Evolutionary conservation across 2,888 invertebrate species (phyloP), one percentile per base, ranked within the genome.

Genomic region (Ceratothoa steindachneri): DNA sequence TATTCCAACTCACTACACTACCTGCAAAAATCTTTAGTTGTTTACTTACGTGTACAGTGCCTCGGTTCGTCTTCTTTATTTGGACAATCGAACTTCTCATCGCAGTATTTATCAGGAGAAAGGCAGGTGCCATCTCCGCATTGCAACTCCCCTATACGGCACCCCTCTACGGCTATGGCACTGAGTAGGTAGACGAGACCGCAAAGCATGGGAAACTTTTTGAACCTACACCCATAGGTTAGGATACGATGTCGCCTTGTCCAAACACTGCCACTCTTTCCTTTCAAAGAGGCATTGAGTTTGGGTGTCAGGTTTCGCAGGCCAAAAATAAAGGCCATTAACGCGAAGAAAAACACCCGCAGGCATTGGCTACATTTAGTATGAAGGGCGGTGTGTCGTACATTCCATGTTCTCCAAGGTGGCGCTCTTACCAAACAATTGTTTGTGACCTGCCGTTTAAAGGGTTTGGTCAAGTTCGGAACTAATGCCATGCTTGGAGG

Each of bases 21-120:
- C n/a, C n/a, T n/a, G n/a, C n/a, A n/a, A n/a, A n/a, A n/a, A n/a
- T n/a, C n/a, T n/a, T n/a, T n/a, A n/a, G n/a, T n/a, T n/a, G n/a
- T n/a, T n/a, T 81, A 90, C 92, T 91, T 85, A 92, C 92, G 90
- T 84, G 92, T 90, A 83, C 92, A 92, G 85, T 90, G 90, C 82
- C 91, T 87, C 22, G 91, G 91, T 83, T 92, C 92, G 83, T 92
- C 92, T 30, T 91, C 90, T 2, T 89, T 88, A 83, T 93, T 92
- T 0, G 91, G 91, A 82, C 93, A 93, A 83, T 93, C 91, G 84
- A 92, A 90, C 80, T 88, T 86, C 80, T 90, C 90, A 84, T 93
- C 91, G 85, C 93, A 93, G 84, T 88, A 92, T 83, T 89, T 88
- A 85, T 91, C 92, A 81, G 90, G 87, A 28, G 92, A 90, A 83